Evolutionary conservation across 2,797 vertebrate genomes (phyloP).

Genomic region (Lepidocolaptes lacrymiger): DNA sequence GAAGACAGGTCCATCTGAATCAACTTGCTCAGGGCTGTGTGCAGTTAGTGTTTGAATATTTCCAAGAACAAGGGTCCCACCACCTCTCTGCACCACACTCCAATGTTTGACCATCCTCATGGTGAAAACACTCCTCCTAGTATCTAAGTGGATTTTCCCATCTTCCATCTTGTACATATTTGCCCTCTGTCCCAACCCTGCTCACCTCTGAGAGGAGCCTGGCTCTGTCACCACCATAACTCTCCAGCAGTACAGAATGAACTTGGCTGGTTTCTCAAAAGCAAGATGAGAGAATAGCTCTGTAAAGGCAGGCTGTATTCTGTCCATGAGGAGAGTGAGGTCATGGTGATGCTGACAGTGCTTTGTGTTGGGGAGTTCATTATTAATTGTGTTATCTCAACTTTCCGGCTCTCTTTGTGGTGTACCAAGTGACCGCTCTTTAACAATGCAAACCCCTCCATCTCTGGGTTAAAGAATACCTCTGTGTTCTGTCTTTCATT

Average conservation of each 20-base stretch:
- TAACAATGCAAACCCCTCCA: neutral
- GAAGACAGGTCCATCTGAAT: neutral
- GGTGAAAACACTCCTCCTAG: neutral
- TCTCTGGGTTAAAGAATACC: neutral
- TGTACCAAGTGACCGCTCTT: neutral
- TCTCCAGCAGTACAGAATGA: neutral
- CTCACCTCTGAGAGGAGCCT: neutral
- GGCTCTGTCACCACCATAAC: neutral
- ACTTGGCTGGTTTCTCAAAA: neutral
- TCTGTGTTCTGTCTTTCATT: constrained; percentile 40
- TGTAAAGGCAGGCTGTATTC: neutral
- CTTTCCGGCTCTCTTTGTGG: neutral
- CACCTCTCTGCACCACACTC: neutral
- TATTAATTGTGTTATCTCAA: neutral
- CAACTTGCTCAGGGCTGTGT: neutral
- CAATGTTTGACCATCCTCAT: neutral
- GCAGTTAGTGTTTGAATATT: neutral
- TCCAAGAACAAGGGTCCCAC: neutral
- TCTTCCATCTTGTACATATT: neutral
- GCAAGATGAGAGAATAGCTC: neutral
- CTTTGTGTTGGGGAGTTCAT: constrained; percentile 1
- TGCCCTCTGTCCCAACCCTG: neutral
- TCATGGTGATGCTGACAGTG: neutral
- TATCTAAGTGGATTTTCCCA: neutral
- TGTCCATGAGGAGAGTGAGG: neutral